Evolutionary conservation across 2,888 invertebrate genomes (phyloP), one percentile per base, ranked within the genome.

Genomic region (Cheilosia variabilis): DNA sequence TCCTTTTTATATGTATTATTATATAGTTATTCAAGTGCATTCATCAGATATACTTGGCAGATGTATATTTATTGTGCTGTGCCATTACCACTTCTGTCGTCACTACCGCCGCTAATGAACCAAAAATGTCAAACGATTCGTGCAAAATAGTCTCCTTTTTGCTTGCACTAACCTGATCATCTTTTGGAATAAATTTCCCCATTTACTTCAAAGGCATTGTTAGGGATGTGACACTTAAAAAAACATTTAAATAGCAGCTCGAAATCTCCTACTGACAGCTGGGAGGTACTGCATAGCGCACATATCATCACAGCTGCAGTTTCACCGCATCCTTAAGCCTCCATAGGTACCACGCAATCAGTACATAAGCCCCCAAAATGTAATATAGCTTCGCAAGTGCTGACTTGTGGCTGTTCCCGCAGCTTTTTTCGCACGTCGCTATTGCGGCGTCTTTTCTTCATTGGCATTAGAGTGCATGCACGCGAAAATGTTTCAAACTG

Each of bases 371-470:
- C 15, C n/a, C 66, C n/a, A 76, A 76, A 17, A 31, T 52, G 65
- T 52, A n/a, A 58, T 57, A 57, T 17, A 52, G 45, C 57, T 45
- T 55, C n/a, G 45, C 53, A 66, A 66, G 65, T 58, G 65, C 37
- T 68, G 55, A 69, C 60, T 77, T 76, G 68, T 22, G 68, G 65
- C 55, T 68, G 76, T 53, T 43, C 24, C 15, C n/a, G 57, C n/a
- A 27, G 27, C 31, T 34, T 65, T 65, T 53, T 43, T 58, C 13
- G 34, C 65, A 47, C 37, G 57, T 58, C 19, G 24, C 13, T 50
- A 9, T 50, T 37, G 37, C 13, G 37, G 37, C 7, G 6, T n/a
- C n/a, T 27, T 10, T 19, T 2, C 41, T 19, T 24, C 17, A 6
- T 75, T 19, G 27, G 34, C 55, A 27, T 9, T 45, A 17, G 19